Evolutionary conservation across 2,888 invertebrate genomes (phyloP), one percentile per base, ranked within the genome.

Genomic region (Tetramorium bicarinatum): DNA sequence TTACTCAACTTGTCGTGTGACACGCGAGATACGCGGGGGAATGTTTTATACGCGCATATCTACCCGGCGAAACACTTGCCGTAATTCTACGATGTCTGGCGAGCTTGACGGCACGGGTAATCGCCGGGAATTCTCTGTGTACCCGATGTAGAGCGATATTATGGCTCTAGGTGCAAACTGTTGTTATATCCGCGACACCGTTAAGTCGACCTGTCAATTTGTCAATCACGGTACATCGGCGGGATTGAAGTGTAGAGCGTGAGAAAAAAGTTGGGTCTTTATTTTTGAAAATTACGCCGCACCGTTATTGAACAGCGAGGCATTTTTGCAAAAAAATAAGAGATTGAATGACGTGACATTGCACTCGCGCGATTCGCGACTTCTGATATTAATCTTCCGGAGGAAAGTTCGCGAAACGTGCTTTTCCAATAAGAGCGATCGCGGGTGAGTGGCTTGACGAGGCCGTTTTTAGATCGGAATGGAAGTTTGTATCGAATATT

Each of bases 1-100:
- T 77, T 77, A 77, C 77, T 77, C 77, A 67, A 67, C 52, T 54
- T 77, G 77, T 67, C 67, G 77, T 15, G 67, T 52, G 76, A 76
- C 76, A 66, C 76, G 66, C 76, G 76, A 76, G 76, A 66, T 74
- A 74, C 61, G n/a, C 41, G 41, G 61, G 61, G 29, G 61, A 15
- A 59, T 76, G 49, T 66, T 76, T 75, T 76, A 64, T 76, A 44
- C 38, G 62, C 49, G 76, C 76, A 52, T 76, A 66, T 76, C 66
- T 76, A 66, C 76, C 8, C 38, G 52, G 25, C 18, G 66, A 52
- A 38, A 66, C 49, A 66, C 52, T 66, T 15, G 67, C 67, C 41
- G 29, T 77, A 77, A 67, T 77, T 67, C 54, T 15, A 41, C 52
- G 54, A 77, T 77, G 54, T 77, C 54, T 67, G 38, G 21, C 47